phyloP scores from a whole-genome alignment of 2,888 invertebrate genomes.

The Gastrophysa polygoni region DNA sequence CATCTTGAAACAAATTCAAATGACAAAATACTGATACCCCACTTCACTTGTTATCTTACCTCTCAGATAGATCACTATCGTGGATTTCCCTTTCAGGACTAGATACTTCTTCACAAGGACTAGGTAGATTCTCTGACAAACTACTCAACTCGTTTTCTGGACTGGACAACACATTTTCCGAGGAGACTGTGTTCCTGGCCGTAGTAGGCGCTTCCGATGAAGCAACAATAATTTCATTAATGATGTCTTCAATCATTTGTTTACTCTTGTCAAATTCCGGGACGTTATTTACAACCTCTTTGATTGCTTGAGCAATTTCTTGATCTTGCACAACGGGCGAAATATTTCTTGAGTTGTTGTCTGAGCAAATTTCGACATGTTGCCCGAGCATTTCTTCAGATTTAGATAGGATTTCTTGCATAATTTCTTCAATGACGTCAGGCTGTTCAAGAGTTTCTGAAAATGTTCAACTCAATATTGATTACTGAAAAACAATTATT shows the following conservation, averaged over 20 bases:
- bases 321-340: constrained; percentile 62
- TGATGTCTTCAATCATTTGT: constrained; percentile 11
- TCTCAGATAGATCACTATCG: constrained; percentile 72
- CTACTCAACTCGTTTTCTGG: constrained; percentile 37
- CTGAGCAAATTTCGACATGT: constrained; percentile 39
- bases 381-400: constrained; percentile 62
- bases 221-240: constrained; percentile 6
- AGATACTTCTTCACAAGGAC: constrained; percentile 47
- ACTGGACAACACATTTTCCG: constrained; percentile 11
- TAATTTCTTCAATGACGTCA: constrained; percentile 61
- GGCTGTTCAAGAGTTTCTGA: constrained; percentile 43
- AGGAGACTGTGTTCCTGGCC: not conserved
- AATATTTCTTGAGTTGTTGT: constrained; percentile 25
- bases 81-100: constrained; percentile 65
- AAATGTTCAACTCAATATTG: not conserved
- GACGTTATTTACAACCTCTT: constrained; percentile 59
- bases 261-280: constrained; percentile 29
- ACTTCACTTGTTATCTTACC: constrained; percentile 46
- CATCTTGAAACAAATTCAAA: too few species aligned
- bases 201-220: constrained; percentile 3
- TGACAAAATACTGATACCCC: too few species aligned
- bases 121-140: constrained; percentile 16
- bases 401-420: constrained; percentile 60
- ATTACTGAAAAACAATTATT: too few species aligned
- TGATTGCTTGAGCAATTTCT: constrained; percentile 62